phyloP scores from a whole-genome alignment of 23 tunicate species.

The Ciona savignyi region DNA sequence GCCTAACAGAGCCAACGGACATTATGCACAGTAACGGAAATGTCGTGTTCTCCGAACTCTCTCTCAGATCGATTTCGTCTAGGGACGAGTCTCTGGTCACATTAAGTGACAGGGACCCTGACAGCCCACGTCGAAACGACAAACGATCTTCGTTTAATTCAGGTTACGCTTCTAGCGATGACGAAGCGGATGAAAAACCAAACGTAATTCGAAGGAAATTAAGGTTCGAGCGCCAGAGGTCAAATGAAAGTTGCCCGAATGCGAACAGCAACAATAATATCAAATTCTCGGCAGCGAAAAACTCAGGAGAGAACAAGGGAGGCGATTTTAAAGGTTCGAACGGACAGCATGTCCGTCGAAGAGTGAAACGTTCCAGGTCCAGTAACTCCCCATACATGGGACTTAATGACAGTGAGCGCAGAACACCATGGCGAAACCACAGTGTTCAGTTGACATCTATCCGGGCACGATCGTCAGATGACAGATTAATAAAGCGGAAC shows the following conservation, averaged over 20 bases:
- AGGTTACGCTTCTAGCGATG: background rate
- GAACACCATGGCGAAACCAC: constrained; percentile 16
- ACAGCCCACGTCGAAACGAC: background rate
- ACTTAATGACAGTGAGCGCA: background rate
- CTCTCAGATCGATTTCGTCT: background rate
- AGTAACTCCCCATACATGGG: background rate
- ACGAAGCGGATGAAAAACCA: background rate
- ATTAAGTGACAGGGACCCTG: background rate
- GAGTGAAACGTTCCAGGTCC: background rate
- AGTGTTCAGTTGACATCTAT: constrained; percentile 83
- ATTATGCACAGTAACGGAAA: background rate
- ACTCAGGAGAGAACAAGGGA: background rate
- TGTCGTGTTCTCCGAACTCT: background rate
- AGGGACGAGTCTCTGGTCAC: background rate
- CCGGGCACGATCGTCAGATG: constrained; percentile 23
- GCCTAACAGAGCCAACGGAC: background rate
- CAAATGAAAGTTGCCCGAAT: background rate
- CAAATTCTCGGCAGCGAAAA: background rate
- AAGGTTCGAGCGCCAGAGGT: background rate
- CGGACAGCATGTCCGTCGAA: background rate
- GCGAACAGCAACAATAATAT: background rate
- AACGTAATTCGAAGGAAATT: background rate
- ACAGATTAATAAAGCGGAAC: background rate
- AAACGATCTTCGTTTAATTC: background rate
- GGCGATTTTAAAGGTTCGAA: background rate